phyloP scores from a whole-genome alignment of 2,888 invertebrate genomes.

The Lepidocyrtoides sp. region DNA sequence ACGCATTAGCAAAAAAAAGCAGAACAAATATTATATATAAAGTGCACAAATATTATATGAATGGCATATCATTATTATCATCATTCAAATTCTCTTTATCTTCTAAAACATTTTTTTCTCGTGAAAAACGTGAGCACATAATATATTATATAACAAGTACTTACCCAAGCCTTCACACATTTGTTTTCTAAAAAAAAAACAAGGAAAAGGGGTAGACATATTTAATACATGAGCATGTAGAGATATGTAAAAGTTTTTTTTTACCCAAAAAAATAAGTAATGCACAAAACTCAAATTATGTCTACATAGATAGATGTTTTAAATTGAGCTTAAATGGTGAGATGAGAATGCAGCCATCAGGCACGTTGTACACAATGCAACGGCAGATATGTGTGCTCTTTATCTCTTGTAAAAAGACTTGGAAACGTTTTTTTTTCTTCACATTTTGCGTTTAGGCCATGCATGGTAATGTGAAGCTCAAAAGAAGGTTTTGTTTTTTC shows the following conservation, averaged over 20 bases:
- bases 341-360: conserved; percentile 2
- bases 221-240: conserved; percentile 11
- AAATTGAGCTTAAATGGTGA: neutral
- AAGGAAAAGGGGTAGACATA: neutral
- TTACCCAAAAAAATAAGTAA: neutral
- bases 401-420: conserved; percentile 74
- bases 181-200: neutral
- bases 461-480: conserved; percentile 65
- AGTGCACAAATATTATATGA: conserved; percentile 34
- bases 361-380: neutral
- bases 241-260: neutral
- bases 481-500: conserved; percentile 68
- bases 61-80: conserved; percentile 43
- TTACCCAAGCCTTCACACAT: neutral
- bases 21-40: neutral
- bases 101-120: conserved; percentile 9
- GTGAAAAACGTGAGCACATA: conserved; percentile 8
- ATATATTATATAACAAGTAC: neutral
- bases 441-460: conserved; percentile 53
- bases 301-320: neutral
- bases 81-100: conserved; percentile 48
- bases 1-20: neutral
- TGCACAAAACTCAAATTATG: neutral
- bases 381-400: conserved; percentile 18
- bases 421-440: conserved; percentile 70